Conservation (phyloP, 2,888 invertebrate species). For the Leptarthrus brevirostris region DNA sequence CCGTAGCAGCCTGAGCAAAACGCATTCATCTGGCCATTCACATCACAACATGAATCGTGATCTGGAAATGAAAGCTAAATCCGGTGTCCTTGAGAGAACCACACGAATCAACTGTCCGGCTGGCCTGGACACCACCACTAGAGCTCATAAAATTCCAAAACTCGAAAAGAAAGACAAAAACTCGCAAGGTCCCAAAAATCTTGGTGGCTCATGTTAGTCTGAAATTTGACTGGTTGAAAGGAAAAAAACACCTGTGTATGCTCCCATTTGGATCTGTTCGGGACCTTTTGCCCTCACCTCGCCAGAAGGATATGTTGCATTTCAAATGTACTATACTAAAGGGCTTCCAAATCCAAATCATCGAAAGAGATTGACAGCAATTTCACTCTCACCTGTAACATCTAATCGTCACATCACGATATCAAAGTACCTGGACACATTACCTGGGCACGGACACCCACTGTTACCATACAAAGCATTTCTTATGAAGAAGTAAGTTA, state of each 20-base stretch:
- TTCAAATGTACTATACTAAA: background rate
- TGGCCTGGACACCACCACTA: background rate
- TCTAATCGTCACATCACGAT: background rate
- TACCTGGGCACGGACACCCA: constrained; percentile 15
- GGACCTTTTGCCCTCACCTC: background rate
- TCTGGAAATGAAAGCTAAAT: constrained; percentile 40
- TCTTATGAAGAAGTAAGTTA: background rate
- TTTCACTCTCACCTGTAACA: constrained; percentile 25
- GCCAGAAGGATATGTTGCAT: background rate
- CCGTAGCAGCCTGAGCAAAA: background rate
- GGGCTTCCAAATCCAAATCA: background rate
- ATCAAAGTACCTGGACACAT: constrained; percentile 13
- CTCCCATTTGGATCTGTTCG: too few species aligned
- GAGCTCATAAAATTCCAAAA: constrained; percentile 9
- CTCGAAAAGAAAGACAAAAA: background rate
- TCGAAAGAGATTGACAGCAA: constrained; percentile 27
- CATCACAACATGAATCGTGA: constrained; percentile 20
- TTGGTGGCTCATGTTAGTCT: too few species aligned
- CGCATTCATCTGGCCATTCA: background rate
- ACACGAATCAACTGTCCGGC: constrained; percentile 6
- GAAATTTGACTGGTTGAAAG: too few species aligned
- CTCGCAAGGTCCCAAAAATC: background rate
- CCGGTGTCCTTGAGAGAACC: constrained; percentile 34
- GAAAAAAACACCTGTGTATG: too few species aligned
- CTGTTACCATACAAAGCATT: background rate